Evolutionary conservation across 2,113 vertebrate genomes (phyloP), one percentile per base, ranked within the genome.

Genomic region (Carassius auratus): DNA sequence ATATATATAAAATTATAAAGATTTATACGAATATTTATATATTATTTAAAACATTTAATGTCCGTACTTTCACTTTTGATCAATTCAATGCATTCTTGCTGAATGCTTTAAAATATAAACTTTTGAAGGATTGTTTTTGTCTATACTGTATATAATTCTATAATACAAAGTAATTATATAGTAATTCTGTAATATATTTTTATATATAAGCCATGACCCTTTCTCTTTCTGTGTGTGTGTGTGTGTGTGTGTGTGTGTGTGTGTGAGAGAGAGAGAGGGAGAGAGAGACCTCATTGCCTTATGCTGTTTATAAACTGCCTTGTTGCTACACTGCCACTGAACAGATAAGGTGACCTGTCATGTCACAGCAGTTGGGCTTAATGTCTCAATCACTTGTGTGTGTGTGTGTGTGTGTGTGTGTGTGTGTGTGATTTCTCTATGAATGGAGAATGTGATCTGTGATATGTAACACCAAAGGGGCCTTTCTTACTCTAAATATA

Each of bases 401-500:
- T 45, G 64, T 71, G 69, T n/a, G 14, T 33, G 64, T 33, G 64
- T 33, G 26, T 68, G 33, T 71, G 52, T 61, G 9, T 26, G 33
- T 57, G 64, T 33, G 64, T 17, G 64, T 71, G 33, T 71, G 52
- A 38, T 69, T 64, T 77, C 36, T 82, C 69, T 69, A 57, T 91
- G 86, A 88, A 89, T 66, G 83, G 69, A 87, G 83, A 87, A 84
- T 84, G 80, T 86, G 90, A 89, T 77, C 90, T 93, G 90, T 88
- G 84, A 81, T 88, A 88, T 93, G 88, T 94, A 91, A 92, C 84
- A 87, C 85, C 78, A 87, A 61, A 83, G 76, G 19, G 76, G 78
- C 62, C 79, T 85, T 87, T 81, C 26, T 86, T 48, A 83, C 81
- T 91, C 93, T 90, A 94, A 94, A 94, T 93, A 92, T 94, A 94